Evolutionary conservation across 2,888 invertebrate genomes (phyloP).

Genomic region (Eumacrocentrus americanus): DNA sequence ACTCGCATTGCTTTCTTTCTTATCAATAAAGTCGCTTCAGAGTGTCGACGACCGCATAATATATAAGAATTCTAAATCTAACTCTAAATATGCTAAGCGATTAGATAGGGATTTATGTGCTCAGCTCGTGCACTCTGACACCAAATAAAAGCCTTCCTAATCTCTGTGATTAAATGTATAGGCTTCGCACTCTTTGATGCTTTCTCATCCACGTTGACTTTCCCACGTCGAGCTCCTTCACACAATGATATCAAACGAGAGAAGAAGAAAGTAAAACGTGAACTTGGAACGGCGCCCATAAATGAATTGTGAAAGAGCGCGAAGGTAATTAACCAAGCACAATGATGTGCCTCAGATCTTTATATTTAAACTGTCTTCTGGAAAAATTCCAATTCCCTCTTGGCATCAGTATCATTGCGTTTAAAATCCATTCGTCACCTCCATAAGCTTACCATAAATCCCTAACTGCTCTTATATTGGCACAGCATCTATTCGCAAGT

Average conservation of each 20-base stretch:
- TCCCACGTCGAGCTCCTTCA: too few species aligned
- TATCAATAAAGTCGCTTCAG: too few species aligned
- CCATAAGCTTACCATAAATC: too few species aligned
- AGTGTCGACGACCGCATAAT: too few species aligned
- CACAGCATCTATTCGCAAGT: conserved; percentile 4
- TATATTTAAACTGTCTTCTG: too few species aligned
- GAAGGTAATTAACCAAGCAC: not conserved
- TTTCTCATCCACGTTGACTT: not conserved
- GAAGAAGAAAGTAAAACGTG: not conserved
- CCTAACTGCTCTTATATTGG: too few species aligned
- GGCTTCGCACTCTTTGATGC: not conserved
- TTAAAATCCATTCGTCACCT: too few species aligned
- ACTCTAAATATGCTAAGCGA: not conserved
- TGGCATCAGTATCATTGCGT: not conserved
- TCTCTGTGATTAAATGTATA: not conserved
- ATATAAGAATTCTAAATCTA: too few species aligned
- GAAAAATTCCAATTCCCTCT: not conserved
- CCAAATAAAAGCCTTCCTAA: not conserved
- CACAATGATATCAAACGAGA: too few species aligned
- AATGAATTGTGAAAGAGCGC: not conserved
- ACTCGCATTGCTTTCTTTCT: too few species aligned
- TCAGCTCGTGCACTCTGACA: conserved; percentile 8
- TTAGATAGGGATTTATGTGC: conserved; percentile 8
- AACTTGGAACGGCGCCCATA: not conserved
- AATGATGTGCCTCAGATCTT: not conserved